phyloP scores from a whole-genome alignment of 2,113 vertebrate species.

The Genyomyrus donnyi region DNA sequence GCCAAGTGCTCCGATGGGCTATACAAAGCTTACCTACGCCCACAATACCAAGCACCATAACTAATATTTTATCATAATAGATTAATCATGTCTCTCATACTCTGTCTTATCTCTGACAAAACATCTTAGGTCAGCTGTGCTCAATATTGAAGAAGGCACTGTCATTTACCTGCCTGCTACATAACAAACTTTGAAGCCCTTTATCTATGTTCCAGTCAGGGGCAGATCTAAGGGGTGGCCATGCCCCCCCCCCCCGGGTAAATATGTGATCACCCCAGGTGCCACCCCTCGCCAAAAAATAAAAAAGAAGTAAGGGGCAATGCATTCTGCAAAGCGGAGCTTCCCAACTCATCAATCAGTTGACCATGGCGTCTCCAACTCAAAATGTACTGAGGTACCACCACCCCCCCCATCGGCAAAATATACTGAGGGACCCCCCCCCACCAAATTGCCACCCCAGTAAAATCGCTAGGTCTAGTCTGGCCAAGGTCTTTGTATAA shows the following conservation, averaged over 20 bases:
- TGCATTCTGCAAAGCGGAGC: background rate
- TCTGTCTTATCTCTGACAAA: background rate
- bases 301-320: background rate
- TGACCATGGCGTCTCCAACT: no score
- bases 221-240: background rate
- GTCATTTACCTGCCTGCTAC: background rate
- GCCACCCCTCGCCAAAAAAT: background rate
- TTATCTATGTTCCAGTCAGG: background rate
- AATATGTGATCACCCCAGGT: no score
- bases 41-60: background rate
- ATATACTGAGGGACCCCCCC: background rate
- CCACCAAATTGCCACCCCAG: background rate
- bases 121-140: background rate
- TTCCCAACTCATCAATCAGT: background rate
- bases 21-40: background rate
- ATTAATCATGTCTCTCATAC: background rate
- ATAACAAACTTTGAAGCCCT: background rate
- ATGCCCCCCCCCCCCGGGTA: no score
- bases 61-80: background rate
- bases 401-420: background rate
- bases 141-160: background rate
- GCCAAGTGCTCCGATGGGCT: background rate
- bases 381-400: background rate
- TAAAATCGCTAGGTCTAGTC: background rate
- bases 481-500: no score